Evolutionary conservation across 2,113 vertebrate genomes (phyloP).

Genomic region (Corythornis vintsioides): DNA sequence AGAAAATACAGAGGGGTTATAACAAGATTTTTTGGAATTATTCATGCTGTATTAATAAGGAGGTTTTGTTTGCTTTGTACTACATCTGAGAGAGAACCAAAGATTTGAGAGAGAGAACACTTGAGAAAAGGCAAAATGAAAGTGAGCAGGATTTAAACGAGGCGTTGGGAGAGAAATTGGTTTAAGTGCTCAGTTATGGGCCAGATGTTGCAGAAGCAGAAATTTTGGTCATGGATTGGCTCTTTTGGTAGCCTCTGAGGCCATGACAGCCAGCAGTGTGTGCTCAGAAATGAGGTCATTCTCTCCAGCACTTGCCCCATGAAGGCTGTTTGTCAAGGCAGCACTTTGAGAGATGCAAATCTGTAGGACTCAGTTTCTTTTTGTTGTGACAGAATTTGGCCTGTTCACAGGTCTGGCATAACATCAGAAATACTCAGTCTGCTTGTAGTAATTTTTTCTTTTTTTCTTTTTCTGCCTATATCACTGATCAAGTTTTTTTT

Average conservation of each 20-base stretch:
- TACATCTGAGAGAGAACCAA: neutral
- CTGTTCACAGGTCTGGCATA: neutral
- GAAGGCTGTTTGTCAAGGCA: neutral
- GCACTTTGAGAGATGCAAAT: neutral
- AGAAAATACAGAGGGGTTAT: neutral
- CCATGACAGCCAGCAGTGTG: neutral
- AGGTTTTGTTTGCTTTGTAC: neutral
- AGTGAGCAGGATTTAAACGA: neutral
- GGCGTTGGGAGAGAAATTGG: neutral
- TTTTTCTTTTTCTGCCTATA: accelerated
- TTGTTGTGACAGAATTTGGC: neutral
- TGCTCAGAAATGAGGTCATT: neutral
- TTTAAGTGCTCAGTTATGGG: neutral
- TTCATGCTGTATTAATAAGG: neutral
- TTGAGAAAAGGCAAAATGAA: neutral
- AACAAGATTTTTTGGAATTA: neutral
- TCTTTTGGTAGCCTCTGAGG: neutral
- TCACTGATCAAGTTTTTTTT: neutral
- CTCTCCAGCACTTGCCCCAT: neutral
- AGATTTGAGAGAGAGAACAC: neutral
- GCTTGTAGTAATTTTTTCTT: neutral
- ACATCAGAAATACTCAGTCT: neutral
- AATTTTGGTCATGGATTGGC: neutral
- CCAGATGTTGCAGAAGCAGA: neutral
- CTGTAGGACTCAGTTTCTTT: neutral